Evolutionary conservation across 2,888 invertebrate genomes (phyloP), one percentile per base, ranked within the genome.

Genomic region (Amiota mariae): DNA sequence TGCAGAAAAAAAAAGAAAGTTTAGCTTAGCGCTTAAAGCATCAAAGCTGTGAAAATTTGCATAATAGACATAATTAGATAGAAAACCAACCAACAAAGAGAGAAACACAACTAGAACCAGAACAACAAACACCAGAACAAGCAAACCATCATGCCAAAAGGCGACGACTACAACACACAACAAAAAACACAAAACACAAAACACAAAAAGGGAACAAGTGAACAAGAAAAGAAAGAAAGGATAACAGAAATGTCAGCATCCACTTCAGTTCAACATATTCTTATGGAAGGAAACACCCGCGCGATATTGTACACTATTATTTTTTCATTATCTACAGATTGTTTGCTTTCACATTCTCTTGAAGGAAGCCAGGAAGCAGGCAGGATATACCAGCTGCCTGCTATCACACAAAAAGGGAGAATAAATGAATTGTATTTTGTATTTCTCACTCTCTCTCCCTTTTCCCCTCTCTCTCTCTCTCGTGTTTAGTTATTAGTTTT

Each of bases 301-400:
- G 15, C 73, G 49, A 15, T 47, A 11, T 12, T 70, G 56, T 70
- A 57, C 74, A 70, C 57, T 68, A 74, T 74, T 74, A 72, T 70
- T 74, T 74, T 74, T 74, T 70, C 72, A 72, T 74, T 72, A 74
- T 74, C 71, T 61, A 51, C 63, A 68, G 68, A 49, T 54, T 61
- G 59, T 63, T 70, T 68, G 12, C 51, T 51, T 68, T 54, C 8
- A 36, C 36, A 36, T 36, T 36, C 36, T 36, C 8, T 36, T 6
- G n/a, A 2, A n/a, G 46, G 3, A 46, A 24, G 24, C 46, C 10
- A 18, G 13, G n/a, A n/a, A 24, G 63, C 13, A 15, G n/a, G n/a
- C 18, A 13, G 13, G 56, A n/a, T n/a, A 36, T 36, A n/a, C 36
- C 46, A 36, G 12, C 63, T 36, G 13, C 54, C 12, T n/a, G 6